Conservation (phyloP, 2,113 vertebrate genomes). For the Nothoprocta perdicaria region DNA sequence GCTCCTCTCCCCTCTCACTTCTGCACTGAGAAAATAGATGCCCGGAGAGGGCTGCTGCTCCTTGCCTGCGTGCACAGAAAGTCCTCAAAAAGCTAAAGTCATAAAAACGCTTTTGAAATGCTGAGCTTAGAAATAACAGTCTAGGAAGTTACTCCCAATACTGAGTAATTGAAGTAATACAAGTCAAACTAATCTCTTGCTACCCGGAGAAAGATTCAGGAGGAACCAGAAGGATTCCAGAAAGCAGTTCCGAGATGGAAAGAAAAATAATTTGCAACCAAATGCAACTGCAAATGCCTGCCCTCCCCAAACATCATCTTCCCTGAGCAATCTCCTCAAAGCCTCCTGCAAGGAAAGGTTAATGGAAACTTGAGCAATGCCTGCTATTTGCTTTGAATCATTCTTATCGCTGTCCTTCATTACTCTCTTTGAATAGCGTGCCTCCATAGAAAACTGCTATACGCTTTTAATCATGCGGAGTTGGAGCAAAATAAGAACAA, state of each 20-base stretch:
- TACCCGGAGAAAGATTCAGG: slow-evolving; percentile 35
- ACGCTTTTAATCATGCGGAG: background rate
- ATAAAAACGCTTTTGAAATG: background rate
- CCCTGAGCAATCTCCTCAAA: background rate
- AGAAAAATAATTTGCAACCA: slow-evolving; percentile 7
- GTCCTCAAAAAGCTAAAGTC: background rate
- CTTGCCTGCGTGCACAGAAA: no score
- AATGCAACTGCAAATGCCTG: background rate
- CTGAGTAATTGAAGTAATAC: slow-evolving; percentile 69
- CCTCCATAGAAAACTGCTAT: background rate
- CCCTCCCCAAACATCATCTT: background rate
- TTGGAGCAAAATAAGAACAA: background rate
- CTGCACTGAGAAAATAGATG: background rate
- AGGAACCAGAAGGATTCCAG: slow-evolving; percentile 32
- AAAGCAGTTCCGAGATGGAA: slow-evolving; percentile 39
- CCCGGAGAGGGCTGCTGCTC: no score
- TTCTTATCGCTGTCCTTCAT: background rate
- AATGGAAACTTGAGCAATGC: background rate
- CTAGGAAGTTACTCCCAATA: background rate
- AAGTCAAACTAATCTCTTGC: slow-evolving; percentile 68
- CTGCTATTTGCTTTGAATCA: background rate
- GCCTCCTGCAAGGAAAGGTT: background rate
- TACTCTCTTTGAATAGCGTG: background rate
- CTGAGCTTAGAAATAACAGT: slow-evolving; percentile 56
- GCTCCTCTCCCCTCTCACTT: background rate